A percentile compares a stretch with the other conserved stretches of the same genome.
These are phyloP conservation scores for Mormyrops boulengeri DNA, from an alignment of 2,797 vertebrate species.

Conservation along the genomic window DNA sequence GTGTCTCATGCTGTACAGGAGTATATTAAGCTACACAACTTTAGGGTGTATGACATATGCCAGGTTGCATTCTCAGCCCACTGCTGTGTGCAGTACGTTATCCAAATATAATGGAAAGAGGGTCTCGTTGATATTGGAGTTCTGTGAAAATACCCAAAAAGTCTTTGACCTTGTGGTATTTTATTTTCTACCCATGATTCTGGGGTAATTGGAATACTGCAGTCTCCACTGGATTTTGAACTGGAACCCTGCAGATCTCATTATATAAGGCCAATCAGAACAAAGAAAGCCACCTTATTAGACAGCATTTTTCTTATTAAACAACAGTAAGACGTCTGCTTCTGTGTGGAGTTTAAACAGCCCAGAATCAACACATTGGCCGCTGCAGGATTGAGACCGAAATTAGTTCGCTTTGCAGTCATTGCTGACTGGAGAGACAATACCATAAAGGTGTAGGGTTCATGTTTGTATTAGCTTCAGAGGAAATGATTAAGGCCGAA, in stretches of 20 bases:
- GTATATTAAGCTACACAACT: neutral
- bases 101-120: neutral
- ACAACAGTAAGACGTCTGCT: constrained; percentile 44
- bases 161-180: constrained; percentile 69
- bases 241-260: constrained; percentile 56
- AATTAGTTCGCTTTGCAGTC: constrained; percentile 4
- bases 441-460: neutral
- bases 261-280: constrained; percentile 68
- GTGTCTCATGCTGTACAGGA: neutral
- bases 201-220: constrained; percentile 51
- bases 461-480: neutral
- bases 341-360: constrained; percentile 20
- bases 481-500: neutral
- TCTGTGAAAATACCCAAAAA: constrained; percentile 43
- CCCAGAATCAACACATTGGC: neutral
- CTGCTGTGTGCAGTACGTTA: neutral
- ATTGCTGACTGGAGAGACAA: neutral
- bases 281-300: constrained; percentile 67
- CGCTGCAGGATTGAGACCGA: neutral
- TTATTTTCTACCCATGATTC: constrained; percentile 44
- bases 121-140: constrained; percentile 27
- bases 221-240: constrained; percentile 32
- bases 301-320: constrained; percentile 54
- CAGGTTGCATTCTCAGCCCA: neutral
- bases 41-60: neutral